Evolutionary conservation across 2,113 vertebrate genomes (phyloP).

Genomic region (Cromileptes altivelis): DNA sequence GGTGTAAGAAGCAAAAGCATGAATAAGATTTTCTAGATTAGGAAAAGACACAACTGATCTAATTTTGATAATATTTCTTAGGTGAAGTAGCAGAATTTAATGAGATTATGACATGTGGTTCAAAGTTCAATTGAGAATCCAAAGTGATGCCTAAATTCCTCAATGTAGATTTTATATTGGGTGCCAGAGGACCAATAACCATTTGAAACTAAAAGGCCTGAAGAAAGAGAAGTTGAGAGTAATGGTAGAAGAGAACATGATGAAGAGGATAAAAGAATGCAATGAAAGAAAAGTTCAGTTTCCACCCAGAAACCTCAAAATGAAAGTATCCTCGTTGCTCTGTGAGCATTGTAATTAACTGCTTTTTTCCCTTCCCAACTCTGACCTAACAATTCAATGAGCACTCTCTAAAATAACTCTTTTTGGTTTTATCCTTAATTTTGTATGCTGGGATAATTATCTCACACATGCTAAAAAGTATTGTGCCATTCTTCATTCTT

Average conservation of each 20-base stretch:
- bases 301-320: conserved; percentile 24
- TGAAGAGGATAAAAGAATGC: conserved; percentile 23
- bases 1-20: too few relatives aligned
- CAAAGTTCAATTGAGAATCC: too few relatives aligned
- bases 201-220: not conserved
- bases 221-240: not conserved
- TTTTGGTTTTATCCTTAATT: not conserved
- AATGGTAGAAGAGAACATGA: not conserved
- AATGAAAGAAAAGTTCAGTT: conserved; percentile 14
- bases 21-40: too few relatives aligned
- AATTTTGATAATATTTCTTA: too few relatives aligned
- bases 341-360: conserved; percentile 11
- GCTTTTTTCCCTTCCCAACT: not conserved
- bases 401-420: conserved; percentile 7
- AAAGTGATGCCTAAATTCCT: too few relatives aligned
- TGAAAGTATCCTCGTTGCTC: not conserved
- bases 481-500: not conserved
- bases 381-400: conserved; percentile 11
- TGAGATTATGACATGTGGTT: too few relatives aligned
- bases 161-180: too few relatives aligned
- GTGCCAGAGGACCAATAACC: too few relatives aligned
- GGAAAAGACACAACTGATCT: too few relatives aligned
- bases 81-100: too few relatives aligned
- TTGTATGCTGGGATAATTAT: not conserved
- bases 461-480: not conserved